These are phyloP conservation scores for Ligdia adustata DNA, from an alignment of 2,888 invertebrate genomes.

Conservation along the genomic window DNA sequence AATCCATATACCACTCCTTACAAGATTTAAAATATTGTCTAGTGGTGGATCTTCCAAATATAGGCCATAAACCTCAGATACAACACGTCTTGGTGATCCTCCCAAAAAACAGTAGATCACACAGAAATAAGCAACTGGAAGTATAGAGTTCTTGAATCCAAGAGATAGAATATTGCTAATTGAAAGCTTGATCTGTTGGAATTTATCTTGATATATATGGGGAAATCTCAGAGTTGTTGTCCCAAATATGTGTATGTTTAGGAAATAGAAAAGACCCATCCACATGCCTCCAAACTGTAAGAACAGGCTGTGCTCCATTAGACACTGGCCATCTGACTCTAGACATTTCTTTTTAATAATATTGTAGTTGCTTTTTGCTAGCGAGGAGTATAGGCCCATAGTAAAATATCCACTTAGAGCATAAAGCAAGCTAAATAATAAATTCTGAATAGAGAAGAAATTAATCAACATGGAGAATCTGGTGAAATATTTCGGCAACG, in stretches of 20 bases:
- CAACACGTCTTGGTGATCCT: constrained; percentile 72
- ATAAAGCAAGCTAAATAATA: constrained; percentile 83
- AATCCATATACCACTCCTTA: constrained; percentile 80
- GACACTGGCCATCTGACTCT: constrained; percentile 77
- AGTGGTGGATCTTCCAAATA: constrained; percentile 80
- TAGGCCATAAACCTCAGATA: constrained; percentile 81
- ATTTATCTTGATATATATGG: constrained; percentile 88
- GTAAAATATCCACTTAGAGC: constrained; percentile 86
- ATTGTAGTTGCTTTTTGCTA: constrained; percentile 85
- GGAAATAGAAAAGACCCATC: constrained; percentile 85
- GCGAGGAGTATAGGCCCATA: constrained; percentile 87
- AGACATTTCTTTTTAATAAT: constrained; percentile 76
- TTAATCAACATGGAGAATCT: constrained; percentile 87
- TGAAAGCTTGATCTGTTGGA: constrained; percentile 86
- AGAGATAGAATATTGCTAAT: constrained; percentile 82
- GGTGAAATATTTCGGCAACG: constrained; percentile 85
- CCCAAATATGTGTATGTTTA: constrained; percentile 82
- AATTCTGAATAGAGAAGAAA: constrained; percentile 85
- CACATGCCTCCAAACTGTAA: constrained; percentile 87
- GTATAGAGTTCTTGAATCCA: constrained; percentile 84
- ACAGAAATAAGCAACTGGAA: constrained; percentile 86
- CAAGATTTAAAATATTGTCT: constrained; percentile 72
- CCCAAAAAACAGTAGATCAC: constrained; percentile 86
- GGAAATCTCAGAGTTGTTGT: constrained; percentile 86
- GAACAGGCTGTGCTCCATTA: constrained; percentile 88